Conservation (phyloP, 2,888 invertebrate species). For the Agrochola circellaris region DNA sequence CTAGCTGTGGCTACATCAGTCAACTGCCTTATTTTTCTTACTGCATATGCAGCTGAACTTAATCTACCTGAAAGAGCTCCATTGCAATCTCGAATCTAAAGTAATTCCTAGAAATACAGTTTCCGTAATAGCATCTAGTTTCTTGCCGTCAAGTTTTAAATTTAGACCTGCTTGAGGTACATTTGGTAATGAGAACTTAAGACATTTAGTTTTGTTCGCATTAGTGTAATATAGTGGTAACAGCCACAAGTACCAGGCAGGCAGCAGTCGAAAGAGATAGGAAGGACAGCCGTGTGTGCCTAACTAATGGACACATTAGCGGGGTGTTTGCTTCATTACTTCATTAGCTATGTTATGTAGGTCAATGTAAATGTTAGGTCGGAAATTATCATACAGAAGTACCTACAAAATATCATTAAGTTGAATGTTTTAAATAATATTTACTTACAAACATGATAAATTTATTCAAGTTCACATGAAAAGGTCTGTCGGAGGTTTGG, state of each 20-base stretch:
- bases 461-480: not conserved
- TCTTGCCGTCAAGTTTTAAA: too few relatives aligned
- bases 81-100: too few relatives aligned
- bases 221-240: too few relatives aligned
- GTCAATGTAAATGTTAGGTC: conserved; percentile 5
- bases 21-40: too few relatives aligned
- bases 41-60: too few relatives aligned
- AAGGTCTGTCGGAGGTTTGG: not conserved
- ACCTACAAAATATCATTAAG: not conserved
- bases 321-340: conserved; percentile 33
- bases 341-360: conserved; percentile 21
- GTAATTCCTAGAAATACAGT: too few relatives aligned
- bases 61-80: too few relatives aligned
- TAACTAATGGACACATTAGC: conserved; percentile 60
- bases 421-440: not conserved
- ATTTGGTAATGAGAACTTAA: too few relatives aligned
- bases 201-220: too few relatives aligned
- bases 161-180: too few relatives aligned
- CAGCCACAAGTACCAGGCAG: not conserved
- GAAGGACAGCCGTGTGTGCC: conserved; percentile 30
- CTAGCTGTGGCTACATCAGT: too few relatives aligned
- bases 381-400: conserved; percentile 10
- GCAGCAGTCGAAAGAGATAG: conserved; percentile 9
- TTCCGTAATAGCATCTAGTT: too few relatives aligned
- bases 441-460: not conserved